Conservation (phyloP, 2,113 vertebrate species). For the Orycteropus afer region DNA sequence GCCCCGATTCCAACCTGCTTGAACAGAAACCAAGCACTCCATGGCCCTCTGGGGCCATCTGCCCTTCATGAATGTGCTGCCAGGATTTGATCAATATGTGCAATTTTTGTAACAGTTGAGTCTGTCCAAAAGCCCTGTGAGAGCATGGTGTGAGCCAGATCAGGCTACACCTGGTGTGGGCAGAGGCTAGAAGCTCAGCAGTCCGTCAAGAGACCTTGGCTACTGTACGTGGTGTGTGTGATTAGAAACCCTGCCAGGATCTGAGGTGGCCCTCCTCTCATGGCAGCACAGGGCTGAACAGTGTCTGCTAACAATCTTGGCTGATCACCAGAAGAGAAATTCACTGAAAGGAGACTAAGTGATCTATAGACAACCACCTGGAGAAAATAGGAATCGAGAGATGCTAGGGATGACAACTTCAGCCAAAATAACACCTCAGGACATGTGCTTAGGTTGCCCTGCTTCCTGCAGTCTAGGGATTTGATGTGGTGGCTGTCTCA, state of each 20-base stretch:
- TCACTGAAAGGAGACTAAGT: neutral
- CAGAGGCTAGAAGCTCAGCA: neutral
- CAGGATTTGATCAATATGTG: neutral
- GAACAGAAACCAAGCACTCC: neutral
- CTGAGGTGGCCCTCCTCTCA: neutral
- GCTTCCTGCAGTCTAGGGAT: neutral
- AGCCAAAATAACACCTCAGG: neutral
- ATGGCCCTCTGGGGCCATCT: neutral
- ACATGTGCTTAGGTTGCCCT: too few relatives aligned
- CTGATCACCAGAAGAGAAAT: neutral
- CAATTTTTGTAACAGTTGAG: neutral
- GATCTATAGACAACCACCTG: neutral
- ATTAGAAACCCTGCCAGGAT: neutral
- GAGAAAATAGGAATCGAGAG: too few relatives aligned
- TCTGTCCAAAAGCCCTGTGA: neutral
- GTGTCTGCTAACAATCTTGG: rapidly evolving
- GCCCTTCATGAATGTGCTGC: neutral
- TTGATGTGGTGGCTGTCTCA: neutral
- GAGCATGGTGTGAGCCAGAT: neutral
- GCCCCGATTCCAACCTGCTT: neutral
- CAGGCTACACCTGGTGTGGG: neutral
- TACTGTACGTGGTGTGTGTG: too few relatives aligned
- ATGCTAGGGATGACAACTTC: neutral
- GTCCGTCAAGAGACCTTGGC: rapidly evolving
- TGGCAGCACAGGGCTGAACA: neutral